These are phyloP conservation scores for Acanthosepion pharaonis DNA, from an alignment of 2,888 invertebrate species.

Conservation along the genomic window DNA sequence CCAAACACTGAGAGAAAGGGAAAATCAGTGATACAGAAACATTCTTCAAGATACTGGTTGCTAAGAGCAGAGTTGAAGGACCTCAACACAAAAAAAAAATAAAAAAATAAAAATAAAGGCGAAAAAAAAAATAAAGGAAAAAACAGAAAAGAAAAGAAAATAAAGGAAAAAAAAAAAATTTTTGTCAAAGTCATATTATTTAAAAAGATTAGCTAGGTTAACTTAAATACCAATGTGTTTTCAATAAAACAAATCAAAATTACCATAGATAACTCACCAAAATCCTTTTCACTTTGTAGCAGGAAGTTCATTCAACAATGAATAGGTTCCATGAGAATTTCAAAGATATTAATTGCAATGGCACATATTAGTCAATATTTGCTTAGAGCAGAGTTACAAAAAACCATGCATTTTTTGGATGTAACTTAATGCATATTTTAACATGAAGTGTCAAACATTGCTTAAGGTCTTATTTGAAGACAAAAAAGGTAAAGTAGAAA, in stretches of 20 bases:
- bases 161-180: no score
- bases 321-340: background rate
- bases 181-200: no score
- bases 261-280: background rate
- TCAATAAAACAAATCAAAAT: background rate
- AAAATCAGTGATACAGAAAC: no score
- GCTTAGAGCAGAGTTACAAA: background rate
- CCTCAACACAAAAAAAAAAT: no score
- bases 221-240: background rate
- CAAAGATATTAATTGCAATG: background rate
- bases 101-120: no score
- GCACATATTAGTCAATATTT: background rate
- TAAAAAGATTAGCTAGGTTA: no score
- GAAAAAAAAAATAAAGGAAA: no score
- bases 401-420: background rate
- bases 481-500: background rate
- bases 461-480: background rate
- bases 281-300: background rate
- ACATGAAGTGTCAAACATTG: background rate
- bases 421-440: background rate
- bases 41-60: no score
- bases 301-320: background rate
- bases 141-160: no score
- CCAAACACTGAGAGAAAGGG: no score
- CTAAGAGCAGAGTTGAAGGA: no score